Evolutionary conservation across 2,113 vertebrate genomes (phyloP), one percentile per base, ranked within the genome.

Genomic region (Chionomys nivalis): DNA sequence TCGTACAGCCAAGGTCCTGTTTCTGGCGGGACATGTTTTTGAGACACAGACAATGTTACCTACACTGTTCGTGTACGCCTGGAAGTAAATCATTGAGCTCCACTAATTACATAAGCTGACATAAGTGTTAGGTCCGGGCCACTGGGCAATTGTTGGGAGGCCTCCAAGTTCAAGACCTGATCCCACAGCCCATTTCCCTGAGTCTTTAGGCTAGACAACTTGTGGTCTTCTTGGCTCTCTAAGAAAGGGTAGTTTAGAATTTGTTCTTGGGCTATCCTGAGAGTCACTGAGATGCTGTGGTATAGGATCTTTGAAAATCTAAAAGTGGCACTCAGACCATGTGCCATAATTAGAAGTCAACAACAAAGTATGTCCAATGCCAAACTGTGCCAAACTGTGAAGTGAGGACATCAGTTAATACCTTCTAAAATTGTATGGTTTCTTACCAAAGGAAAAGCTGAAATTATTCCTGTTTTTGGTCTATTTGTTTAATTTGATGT

Each of bases 361-460:
- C 10, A 72, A 9, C 21, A 87, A 33, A 49, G 44, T 11, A 66
- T 33, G 11, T 26, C 85, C 3, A 8, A 17, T 85, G 77, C n/a
- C 61, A 81, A 93, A 76, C 19, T 26, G 8, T 85, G 73, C n/a
- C 61, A 81, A 93, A 72, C 19, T 31, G 17, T 90, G 75, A 79
- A 83, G 1, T 66, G 78, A 63, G 11, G 16, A 36, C 11, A 72
- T 63, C 58, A 42, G 17, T 39, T 31, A 93, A 16, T 31, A 65
- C 28, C 28, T 33, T 39, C 42, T 89, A 94, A 91, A 94, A 70
- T 7, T 17, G 11, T 44, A 24, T 1, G 2, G 7, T 44, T 73
- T 70, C 23, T 91, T 87, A 49, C 28, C 55, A 91, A 91, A 96
- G 42, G 36, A 63, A 92, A 31, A 86, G 77, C 7, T 65, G n/a